phyloP scores from a whole-genome alignment of 2,888 invertebrate species.

The Scaptomyza parva region DNA sequence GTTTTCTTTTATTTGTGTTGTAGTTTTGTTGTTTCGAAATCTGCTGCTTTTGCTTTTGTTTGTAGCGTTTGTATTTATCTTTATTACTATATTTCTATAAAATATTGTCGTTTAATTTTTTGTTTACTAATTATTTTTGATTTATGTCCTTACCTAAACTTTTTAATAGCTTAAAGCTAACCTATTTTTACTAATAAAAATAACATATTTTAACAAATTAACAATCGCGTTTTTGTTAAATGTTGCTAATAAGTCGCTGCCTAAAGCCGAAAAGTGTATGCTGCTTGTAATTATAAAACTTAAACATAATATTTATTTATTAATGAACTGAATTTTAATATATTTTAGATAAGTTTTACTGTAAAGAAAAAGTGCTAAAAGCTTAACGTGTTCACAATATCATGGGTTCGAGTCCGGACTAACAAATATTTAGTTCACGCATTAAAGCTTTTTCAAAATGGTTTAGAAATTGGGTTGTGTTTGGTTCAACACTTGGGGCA shows the following conservation, averaged over 20 bases:
- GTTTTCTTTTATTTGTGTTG: constrained; percentile 41
- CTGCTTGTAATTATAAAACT: background rate
- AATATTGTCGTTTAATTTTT: background rate
- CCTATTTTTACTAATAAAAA: constrained; percentile 33
- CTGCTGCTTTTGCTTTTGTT: constrained; percentile 16
- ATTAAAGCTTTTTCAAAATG: constrained; percentile 29
- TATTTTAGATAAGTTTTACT: background rate
- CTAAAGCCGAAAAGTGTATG: background rate
- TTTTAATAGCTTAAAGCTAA: too few species aligned
- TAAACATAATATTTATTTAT: background rate
- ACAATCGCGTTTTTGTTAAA: constrained; percentile 22
- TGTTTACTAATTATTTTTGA: background rate
- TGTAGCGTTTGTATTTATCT: constrained; percentile 1
- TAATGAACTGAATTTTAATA: too few species aligned
- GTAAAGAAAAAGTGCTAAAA: background rate
- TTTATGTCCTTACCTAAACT: background rate
- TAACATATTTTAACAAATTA: constrained; percentile 1
- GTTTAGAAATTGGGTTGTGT: background rate
- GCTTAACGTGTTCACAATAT: background rate
- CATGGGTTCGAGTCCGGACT: constrained; percentile 28
- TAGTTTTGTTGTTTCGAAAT: constrained; percentile 11
- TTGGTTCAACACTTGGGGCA: constrained; percentile 21
- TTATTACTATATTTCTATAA: background rate
- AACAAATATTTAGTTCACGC: background rate
- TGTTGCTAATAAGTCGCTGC: constrained; percentile 20